phyloP scores from a whole-genome alignment of 2,113 vertebrate genomes.

The Oncorhynchus clarkii region DNA sequence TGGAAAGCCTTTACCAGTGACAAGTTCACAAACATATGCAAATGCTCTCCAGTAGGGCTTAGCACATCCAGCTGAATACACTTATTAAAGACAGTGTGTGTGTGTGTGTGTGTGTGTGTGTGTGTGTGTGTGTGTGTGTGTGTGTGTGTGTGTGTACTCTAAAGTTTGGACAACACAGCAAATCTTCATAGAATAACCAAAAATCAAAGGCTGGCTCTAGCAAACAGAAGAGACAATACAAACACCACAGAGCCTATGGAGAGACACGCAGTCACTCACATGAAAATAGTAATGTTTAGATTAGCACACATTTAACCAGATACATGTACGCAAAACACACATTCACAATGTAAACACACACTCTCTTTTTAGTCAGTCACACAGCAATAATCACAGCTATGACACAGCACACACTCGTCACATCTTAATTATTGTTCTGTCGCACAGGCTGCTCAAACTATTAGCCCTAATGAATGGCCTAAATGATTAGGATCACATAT shows the following conservation, averaged over 20 bases:
- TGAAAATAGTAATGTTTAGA: conserved; percentile 65
- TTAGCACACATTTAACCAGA: neutral
- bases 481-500: conserved; percentile 82
- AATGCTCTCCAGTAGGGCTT: no score
- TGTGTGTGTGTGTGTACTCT: no score
- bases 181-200: conserved; percentile 73
- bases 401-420: conserved; percentile 45
- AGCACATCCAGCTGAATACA: no score
- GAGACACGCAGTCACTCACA: conserved; percentile 35
- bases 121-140: no score
- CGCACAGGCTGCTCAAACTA: conserved; percentile 84
- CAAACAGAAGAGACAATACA: conserved; percentile 57
- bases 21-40: conserved; percentile 47
- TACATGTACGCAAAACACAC: conserved; percentile 13
- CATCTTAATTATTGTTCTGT: conserved; percentile 82
- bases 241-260: conserved; percentile 50
- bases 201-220: conserved; percentile 72
- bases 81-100: no score
- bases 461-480: conserved; percentile 83
- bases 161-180: conserved; percentile 44
- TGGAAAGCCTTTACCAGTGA: conserved; percentile 62
- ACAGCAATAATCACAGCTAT: conserved; percentile 78
- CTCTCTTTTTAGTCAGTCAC: neutral
- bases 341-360: conserved; percentile 9
- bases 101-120: no score